phyloP scores from a whole-genome alignment of 2,888 invertebrate species.

The Dicyrtoma fusca region DNA sequence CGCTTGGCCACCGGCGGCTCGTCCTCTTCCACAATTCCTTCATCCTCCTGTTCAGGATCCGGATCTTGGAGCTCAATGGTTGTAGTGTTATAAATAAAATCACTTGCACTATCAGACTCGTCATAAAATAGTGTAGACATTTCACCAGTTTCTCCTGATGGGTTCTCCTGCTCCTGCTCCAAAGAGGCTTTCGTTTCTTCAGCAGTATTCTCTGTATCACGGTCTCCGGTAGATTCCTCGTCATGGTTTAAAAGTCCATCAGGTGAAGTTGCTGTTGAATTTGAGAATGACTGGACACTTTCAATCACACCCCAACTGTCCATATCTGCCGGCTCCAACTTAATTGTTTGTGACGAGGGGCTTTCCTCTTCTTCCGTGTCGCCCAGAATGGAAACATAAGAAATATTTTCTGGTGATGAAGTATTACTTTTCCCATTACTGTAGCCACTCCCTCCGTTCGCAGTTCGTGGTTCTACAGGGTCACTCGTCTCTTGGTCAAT shows the following conservation, averaged over 20 bases:
- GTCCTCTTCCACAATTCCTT: background rate
- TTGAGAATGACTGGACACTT: background rate
- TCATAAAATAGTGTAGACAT: slow-evolving; percentile 12
- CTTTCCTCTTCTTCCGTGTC: background rate
- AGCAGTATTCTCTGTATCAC: background rate
- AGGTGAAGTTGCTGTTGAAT: background rate
- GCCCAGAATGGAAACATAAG: background rate
- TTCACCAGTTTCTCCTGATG: background rate
- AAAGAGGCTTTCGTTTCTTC: background rate
- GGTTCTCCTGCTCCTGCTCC: too few species aligned
- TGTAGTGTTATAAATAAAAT: background rate
- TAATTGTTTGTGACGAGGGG: background rate
- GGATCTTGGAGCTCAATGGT: background rate
- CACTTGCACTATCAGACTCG: slow-evolving; percentile 4
- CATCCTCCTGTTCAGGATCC: background rate
- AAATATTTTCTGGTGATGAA: too few species aligned
- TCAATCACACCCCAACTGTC: slow-evolving; percentile 5
- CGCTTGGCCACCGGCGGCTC: background rate
- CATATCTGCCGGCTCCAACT: slow-evolving; percentile 1
- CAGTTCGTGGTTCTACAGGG: background rate
- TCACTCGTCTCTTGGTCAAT: background rate
- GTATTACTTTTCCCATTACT: background rate
- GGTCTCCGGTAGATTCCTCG: background rate
- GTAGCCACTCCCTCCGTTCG: too few species aligned
- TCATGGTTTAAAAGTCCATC: background rate